phyloP scores from a whole-genome alignment of 2,888 invertebrate species.

The Nipponacmea schrenckii region DNA sequence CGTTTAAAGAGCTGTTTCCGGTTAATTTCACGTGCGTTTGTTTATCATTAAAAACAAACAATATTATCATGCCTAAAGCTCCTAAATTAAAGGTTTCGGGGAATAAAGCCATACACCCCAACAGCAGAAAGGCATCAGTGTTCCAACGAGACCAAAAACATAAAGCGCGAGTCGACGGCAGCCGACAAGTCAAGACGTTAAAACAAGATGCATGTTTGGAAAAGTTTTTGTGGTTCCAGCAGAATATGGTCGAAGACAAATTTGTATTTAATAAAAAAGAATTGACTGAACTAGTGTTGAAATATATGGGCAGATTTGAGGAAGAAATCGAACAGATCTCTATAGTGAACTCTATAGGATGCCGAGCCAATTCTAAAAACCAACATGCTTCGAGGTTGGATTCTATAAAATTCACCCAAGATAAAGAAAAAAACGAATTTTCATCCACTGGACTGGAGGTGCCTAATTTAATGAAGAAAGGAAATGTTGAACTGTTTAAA shows the following conservation, averaged over 20 bases:
- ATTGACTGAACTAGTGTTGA: constrained; percentile 59
- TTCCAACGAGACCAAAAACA: constrained; percentile 77
- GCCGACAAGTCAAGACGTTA: constrained; percentile 34
- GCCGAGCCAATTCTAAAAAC: constrained; percentile 74
- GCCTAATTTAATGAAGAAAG: constrained; percentile 76
- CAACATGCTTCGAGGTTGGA: constrained; percentile 86
- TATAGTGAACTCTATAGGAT: constrained; percentile 81
- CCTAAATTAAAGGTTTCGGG: constrained; percentile 45
- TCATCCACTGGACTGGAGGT: constrained; percentile 83
- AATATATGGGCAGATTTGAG: constrained; percentile 77
- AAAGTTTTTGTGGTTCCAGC: constrained; percentile 82
- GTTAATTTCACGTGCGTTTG: too few species aligned
- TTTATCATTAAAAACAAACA: not conserved
- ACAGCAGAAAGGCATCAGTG: constrained; percentile 83
- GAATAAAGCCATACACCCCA: constrained; percentile 75
- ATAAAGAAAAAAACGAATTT: constrained; percentile 81
- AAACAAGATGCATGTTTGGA: constrained; percentile 72
- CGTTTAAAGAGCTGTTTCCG: too few species aligned
- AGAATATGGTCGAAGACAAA: constrained; percentile 68
- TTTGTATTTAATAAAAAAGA: constrained; percentile 74
- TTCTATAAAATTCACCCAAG: constrained; percentile 80
- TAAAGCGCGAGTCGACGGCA: constrained; percentile 69
- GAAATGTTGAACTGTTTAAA: constrained; percentile 74
- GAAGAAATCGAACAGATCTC: constrained; percentile 83
- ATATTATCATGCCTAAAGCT: constrained; percentile 52